A percentile compares a stretch with the other conserved stretches of the same genome.
phyloP scores from a whole-genome alignment of 2,113 vertebrate species.

The Plotosus lineatus region DNA sequence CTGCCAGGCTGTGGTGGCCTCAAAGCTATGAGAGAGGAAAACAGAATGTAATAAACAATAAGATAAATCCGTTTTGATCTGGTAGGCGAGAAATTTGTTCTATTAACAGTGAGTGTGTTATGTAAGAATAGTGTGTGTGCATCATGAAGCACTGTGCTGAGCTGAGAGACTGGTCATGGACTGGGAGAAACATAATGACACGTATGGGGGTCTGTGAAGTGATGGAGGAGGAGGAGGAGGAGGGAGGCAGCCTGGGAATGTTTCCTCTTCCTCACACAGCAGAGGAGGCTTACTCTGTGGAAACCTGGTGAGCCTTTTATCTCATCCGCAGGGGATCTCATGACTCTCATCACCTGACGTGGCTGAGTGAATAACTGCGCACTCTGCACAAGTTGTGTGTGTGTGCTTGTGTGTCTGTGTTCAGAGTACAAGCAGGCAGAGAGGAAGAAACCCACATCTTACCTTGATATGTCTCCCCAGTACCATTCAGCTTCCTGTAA shows the following conservation, averaged over 20 bases:
- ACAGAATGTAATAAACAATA: slow-evolving; percentile 34
- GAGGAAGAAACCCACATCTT: slow-evolving; percentile 44
- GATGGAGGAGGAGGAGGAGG: background rate
- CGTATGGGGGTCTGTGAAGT: background rate
- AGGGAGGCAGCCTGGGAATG: background rate
- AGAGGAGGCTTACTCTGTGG: background rate
- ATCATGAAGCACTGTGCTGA: slow-evolving; percentile 5
- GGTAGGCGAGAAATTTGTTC: background rate
- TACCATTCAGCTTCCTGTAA: slow-evolving; percentile 91
- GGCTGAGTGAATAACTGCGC: background rate
- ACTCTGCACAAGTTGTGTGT: slow-evolving; percentile 17
- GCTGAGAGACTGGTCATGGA: background rate
- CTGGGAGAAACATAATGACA: background rate
- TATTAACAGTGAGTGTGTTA: background rate
- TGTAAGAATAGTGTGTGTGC: background rate
- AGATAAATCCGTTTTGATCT: background rate
- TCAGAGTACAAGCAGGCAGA: background rate
- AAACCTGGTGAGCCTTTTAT: slow-evolving; percentile 32
- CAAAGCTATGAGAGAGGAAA: slow-evolving; percentile 24
- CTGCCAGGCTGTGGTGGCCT: slow-evolving; percentile 23
- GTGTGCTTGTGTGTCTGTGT: slow-evolving; percentile 1
- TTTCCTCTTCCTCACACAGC: slow-evolving; percentile 17
- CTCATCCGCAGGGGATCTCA: slow-evolving; percentile 21
- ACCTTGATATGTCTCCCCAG: slow-evolving; percentile 93
- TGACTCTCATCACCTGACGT: slow-evolving; percentile 35